Base-by-base conservation (phyloP, 2,113 vertebrate species). In the Toxotes jaculatrix region DNA sequence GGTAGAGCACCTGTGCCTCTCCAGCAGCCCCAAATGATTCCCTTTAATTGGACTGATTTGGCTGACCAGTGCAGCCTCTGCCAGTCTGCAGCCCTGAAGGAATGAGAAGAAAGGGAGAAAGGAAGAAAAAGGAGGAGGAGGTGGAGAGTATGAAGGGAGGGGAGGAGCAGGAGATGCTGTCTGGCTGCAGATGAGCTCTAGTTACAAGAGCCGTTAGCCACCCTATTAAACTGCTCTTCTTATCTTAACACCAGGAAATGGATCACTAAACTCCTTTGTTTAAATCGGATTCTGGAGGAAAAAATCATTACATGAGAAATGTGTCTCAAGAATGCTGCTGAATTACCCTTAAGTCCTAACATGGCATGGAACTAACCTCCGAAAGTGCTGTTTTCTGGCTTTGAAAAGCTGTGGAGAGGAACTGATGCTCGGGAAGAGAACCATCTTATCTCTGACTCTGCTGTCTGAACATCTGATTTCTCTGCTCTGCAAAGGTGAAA, bases 21-120 rank as follows among this genome's bases (percentile, higher is more conserved):
- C 65, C 73, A 74, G 78, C 19, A 55, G 66, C 64, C 79, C 42
- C 73, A 77, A 64, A 87, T 74, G 82, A 93, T 75, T 57, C 56
- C 27, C 61, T 87, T 62, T 90, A 90, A 92, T 91, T 93, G 89
- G 90, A 57, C 83, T 86, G 83, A 83, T 91, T 79, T 80, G 84
- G 87, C 87, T 87, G 90, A 91, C 87, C 80, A 60, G 80, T 32
- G 69, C 79, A 74, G 81, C 77, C 73, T 68, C 75, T 63, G 79
- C 55, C 72, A 74, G 79, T 34, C 45, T 19, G 53, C 43, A 57
- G 71, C 66, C 89, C 83, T 56, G 70, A 70, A 84, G 89, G 80
- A 82, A 36, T 21, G 42, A 79, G 66, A 45, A 40, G 69, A 76
- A 78, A 71, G 36, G 36, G 21, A 59, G 55, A 1, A 63, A 59